phyloP scores from a whole-genome alignment of 2,113 vertebrate species.

The Pseudorhombus dupliciocellatus region DNA sequence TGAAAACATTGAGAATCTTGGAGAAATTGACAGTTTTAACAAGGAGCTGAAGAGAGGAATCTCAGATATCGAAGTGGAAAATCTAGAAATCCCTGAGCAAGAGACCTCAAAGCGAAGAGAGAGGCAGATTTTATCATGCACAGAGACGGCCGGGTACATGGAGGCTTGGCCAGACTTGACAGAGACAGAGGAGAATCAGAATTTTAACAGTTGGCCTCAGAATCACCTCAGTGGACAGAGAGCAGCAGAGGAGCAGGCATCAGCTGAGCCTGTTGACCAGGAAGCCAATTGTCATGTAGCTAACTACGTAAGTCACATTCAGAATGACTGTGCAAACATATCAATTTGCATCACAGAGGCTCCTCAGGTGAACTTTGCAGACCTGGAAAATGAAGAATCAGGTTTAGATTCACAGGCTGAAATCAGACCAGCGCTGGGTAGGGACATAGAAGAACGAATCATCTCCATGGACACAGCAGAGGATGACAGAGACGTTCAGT shows the following conservation, averaged over 20 bases:
- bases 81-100: constrained; percentile 76
- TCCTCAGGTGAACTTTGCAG: constrained; percentile 34
- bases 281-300: constrained; percentile 32
- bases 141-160: constrained; percentile 17
- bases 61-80: constrained; percentile 70
- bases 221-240: constrained; percentile 43
- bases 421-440: constrained; percentile 5
- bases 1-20: constrained; percentile 76
- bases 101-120: constrained; percentile 46
- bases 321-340: constrained; percentile 41
- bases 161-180: constrained; percentile 26
- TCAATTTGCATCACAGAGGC: constrained; percentile 46
- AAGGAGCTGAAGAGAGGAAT: neutral
- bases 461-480: constrained; percentile 36
- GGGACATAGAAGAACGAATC: constrained; percentile 29
- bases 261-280: constrained; percentile 17
- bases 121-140: constrained; percentile 17
- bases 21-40: constrained; percentile 32
- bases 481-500: constrained; percentile 35
- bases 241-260: constrained; percentile 31
- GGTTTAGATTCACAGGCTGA: constrained; percentile 40
- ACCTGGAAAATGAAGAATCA: constrained; percentile 52
- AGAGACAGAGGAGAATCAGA: constrained; percentile 72
- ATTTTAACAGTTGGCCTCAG: constrained; percentile 75
- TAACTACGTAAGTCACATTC: constrained; percentile 29